Evolutionary conservation across 2,797 vertebrate genomes (phyloP).

Genomic region (Bovichtus diacanthus): DNA sequence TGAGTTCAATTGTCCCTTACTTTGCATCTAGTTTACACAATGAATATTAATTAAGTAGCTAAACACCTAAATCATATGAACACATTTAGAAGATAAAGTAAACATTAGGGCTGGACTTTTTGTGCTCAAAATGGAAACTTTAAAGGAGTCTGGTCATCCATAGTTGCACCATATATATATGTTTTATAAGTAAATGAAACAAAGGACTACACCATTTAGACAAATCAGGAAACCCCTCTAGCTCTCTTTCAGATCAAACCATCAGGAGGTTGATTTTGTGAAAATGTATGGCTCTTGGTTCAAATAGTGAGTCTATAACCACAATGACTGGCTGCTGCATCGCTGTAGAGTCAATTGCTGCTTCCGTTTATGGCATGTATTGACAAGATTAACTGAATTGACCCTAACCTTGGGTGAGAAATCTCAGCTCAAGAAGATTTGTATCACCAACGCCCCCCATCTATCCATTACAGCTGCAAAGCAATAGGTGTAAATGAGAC

Average conservation of each 20-base stretch:
- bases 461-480: conserved; percentile 46
- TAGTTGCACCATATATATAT: neutral
- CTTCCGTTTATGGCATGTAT: neutral
- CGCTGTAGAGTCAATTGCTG: neutral
- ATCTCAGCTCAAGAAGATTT: conserved; percentile 31
- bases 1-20: neutral
- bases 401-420: conserved; percentile 9
- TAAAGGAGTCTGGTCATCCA: neutral
- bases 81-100: neutral
- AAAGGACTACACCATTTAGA: neutral
- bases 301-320: neutral
- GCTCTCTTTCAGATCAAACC: neutral
- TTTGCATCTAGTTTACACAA: neutral
- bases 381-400: conserved; percentile 11
- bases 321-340: neutral
- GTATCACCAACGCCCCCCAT: conserved; percentile 35
- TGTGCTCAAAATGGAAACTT: too few species aligned
- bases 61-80: neutral
- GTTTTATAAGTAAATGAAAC: neutral
- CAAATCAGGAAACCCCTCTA: neutral
- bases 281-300: neutral
- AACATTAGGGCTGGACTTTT: neutral
- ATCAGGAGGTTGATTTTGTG: neutral
- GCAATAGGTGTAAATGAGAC: conserved; percentile 73
- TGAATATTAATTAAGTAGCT: neutral